These are phyloP conservation scores for Tortrix viridana DNA, from an alignment of 2,888 invertebrate species.

Conservation along the genomic window DNA sequence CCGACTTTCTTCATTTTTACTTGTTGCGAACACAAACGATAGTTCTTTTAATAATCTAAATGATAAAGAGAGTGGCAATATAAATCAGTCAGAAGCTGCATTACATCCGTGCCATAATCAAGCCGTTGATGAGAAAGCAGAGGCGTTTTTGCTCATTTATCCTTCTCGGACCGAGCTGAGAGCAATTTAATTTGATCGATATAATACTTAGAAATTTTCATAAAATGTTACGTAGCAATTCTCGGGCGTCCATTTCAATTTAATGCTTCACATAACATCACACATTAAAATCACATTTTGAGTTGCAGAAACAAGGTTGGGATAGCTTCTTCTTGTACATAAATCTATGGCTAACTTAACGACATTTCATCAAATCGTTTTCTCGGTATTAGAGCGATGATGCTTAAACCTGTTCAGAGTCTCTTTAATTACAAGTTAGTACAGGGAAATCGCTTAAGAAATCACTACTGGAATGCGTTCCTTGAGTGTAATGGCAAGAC, in stretches of 20 bases:
- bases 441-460: too few relatives aligned
- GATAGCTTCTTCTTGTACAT: too few relatives aligned
- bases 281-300: neutral
- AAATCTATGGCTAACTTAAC: too few relatives aligned
- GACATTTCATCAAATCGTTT: too few relatives aligned
- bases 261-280: conserved; percentile 3
- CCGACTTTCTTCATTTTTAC: neutral
- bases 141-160: conserved; percentile 32
- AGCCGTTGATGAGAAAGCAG: conserved; percentile 32
- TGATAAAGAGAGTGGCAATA: neutral
- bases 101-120: conserved; percentile 28
- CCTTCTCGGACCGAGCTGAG: conserved; percentile 23
- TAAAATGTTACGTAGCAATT: neutral
- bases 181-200: conserved; percentile 12
- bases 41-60: neutral
- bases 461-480: too few relatives aligned
- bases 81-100: conserved; percentile 10
- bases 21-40: neutral
- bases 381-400: too few relatives aligned
- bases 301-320: too few relatives aligned
- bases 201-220: neutral
- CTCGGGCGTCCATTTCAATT: neutral
- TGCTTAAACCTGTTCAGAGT: too few relatives aligned
- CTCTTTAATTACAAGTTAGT: too few relatives aligned
- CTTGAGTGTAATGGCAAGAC: too few relatives aligned